phyloP scores from a whole-genome alignment of 2,888 invertebrate species.

The Orchesellides sinensis region DNA sequence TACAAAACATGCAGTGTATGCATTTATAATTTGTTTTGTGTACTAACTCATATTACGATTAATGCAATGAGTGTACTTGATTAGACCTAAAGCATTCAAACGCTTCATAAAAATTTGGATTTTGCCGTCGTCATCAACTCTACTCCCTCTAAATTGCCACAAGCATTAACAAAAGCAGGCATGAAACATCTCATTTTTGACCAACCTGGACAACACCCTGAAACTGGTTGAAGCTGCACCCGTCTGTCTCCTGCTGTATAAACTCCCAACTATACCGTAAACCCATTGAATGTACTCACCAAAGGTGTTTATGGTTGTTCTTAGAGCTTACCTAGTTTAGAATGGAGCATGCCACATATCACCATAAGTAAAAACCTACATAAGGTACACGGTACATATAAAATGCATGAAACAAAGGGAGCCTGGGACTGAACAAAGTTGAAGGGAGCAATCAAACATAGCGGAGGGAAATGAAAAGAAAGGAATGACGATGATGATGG shows the following conservation, averaged over 20 bases:
- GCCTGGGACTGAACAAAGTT: constrained; percentile 1
- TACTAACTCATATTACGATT: no score
- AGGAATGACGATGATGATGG: constrained; percentile 32
- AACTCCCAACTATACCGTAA: not conserved
- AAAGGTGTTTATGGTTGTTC: not conserved
- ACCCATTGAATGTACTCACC: no score
- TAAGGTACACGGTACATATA: no score
- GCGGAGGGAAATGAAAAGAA: constrained; percentile 54
- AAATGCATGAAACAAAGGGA: constrained; percentile 25
- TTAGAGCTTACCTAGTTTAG: not conserved
- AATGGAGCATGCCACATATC: not conserved
- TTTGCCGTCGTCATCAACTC: not conserved
- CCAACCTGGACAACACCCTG: constrained; percentile 42
- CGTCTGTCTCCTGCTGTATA: constrained; percentile 9
- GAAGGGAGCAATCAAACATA: constrained; percentile 49
- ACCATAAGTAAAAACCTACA: not conserved
- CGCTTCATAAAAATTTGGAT: no score
- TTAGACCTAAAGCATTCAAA: no score
- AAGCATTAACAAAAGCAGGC: constrained; percentile 27
- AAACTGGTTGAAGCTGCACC: constrained; percentile 29
- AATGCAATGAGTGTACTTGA: no score
- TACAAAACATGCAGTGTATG: no score
- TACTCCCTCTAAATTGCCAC: not conserved
- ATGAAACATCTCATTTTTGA: constrained; percentile 38
- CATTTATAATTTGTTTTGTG: no score